phyloP scores from a whole-genome alignment of 2,888 invertebrate species.

The Pyrochroa serraticornis region DNA sequence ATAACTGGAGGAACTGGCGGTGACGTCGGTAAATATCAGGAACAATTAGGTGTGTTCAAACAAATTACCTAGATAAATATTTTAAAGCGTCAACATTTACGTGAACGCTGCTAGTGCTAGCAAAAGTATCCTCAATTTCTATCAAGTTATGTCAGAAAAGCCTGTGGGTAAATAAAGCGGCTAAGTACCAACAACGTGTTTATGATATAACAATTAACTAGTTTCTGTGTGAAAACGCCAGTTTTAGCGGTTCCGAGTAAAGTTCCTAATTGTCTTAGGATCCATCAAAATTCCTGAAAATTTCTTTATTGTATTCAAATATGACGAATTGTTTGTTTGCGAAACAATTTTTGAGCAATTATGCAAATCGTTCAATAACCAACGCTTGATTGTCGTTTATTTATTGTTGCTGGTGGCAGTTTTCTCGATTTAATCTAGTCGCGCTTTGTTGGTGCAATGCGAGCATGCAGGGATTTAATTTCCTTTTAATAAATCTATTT shows the following conservation, averaged over 20 bases:
- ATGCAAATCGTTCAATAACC: too few species aligned
- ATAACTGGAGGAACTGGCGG: not conserved
- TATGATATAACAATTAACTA: constrained; percentile 14
- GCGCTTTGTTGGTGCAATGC: not conserved
- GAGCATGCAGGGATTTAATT: constrained; percentile 10
- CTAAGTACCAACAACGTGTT: constrained; percentile 4
- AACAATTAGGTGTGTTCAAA: not conserved
- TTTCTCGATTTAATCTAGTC: too few species aligned
- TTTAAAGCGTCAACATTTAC: constrained; percentile 2
- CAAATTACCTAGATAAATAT: constrained; percentile 8
- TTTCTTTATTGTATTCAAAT: too few species aligned
- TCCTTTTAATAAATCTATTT: constrained; percentile 17
- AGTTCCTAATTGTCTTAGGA: too few species aligned
- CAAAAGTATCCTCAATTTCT: constrained; percentile 12
- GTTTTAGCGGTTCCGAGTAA: not conserved
- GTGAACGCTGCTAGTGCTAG: not conserved
- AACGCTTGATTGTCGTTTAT: too few species aligned
- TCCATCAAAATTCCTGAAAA: too few species aligned
- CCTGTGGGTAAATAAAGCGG: constrained; percentile 4
- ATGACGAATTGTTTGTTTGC: too few species aligned
- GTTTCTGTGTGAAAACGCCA: constrained; percentile 5
- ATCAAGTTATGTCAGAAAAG: constrained; percentile 11
- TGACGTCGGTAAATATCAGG: too few species aligned
- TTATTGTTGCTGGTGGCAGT: too few species aligned
- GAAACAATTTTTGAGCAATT: too few species aligned